These are phyloP conservation scores for Polydrusus tereticollis DNA, from an alignment of 2,888 invertebrate genomes.

Conservation along the genomic window DNA sequence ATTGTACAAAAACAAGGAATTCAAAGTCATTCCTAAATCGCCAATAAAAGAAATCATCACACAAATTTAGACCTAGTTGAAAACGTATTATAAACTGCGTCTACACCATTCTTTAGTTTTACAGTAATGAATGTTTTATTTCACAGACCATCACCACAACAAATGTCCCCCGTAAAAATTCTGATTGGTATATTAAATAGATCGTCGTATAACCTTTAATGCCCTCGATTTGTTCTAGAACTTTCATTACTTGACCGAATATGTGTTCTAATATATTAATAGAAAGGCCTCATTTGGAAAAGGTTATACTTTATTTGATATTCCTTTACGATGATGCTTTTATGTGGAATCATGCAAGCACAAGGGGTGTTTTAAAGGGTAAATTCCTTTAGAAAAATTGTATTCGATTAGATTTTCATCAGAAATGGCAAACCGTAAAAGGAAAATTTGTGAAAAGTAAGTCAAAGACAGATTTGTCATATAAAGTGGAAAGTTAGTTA, in stretches of 20 bases:
- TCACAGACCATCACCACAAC: neutral
- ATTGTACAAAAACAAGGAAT: too few species aligned
- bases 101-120: neutral
- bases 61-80: too few species aligned
- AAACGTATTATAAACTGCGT: neutral
- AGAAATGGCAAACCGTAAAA: too few species aligned
- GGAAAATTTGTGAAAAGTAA: too few species aligned
- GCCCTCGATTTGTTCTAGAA: slow-evolving; percentile 5
- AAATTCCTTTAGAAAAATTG: neutral
- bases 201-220: slow-evolving; percentile 1
- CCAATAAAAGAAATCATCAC: too few species aligned
- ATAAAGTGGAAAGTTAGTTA: too few species aligned
- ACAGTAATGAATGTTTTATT: neutral
- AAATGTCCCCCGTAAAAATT: slow-evolving; percentile 8
- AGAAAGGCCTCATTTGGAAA: neutral
- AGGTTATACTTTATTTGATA: neutral
- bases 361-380: neutral
- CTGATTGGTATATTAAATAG: slow-evolving; percentile 1
- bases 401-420: too few species aligned
- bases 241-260: slow-evolving; percentile 6
- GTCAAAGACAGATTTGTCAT: too few species aligned
- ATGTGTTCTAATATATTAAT: slow-evolving; percentile 9
- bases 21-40: too few species aligned
- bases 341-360: neutral
- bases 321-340: slow-evolving; percentile 1